Evolutionary conservation across 2,888 invertebrate species (phyloP), one percentile per base, ranked within the genome.

Genomic region (Tenthredo distinguenda): DNA sequence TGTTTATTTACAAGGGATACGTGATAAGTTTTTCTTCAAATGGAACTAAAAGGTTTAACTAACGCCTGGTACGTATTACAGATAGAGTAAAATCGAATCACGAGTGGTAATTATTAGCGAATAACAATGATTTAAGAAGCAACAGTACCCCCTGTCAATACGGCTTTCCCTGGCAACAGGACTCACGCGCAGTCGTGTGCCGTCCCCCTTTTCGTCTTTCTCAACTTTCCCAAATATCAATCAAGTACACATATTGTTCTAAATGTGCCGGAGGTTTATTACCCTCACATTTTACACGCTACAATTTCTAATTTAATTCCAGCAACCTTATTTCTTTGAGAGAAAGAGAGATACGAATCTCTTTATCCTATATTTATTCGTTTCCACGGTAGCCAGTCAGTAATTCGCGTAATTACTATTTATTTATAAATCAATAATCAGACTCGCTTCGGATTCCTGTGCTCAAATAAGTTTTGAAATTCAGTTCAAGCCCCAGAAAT

Each of bases 81-180:
- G 18, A 9, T 5, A 5, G 12, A 31, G 1, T 7, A 0, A 21
- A 40, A 62, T 31, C 77, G 26, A 40, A 55, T 21, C 40, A 12
- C 40, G 10, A 18, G 40, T 40, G 12, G 4, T 81, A 62, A 62
- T 37, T 15, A 21, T n/a, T 12, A 21, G 37, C 10, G 21, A 62
- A 62, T 40, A 81, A 62, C 81, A n/a, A 81, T 21, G n/a, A 40
- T 37, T 58, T 7, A 21, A 34, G n/a, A 81, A 81, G 62, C 62
- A 40, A 50, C 62, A 26, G 50, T 62, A 62, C 34, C 71, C 90
- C 88, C 91, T 91, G 91, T 91, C 91, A 91, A 90, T 89, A 89
- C 88, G 89, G 89, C 90, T 89, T 91, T 90, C 90, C 91, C 88
- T 90, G 88, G 90, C 90, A 91, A 89, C 90, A 90, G 90, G 89